Percentiles rank a stretch among this genome's conserved stretches.
phyloP scores from a whole-genome alignment of 2,113 vertebrate species.

The Laterallus jamaicensis region DNA sequence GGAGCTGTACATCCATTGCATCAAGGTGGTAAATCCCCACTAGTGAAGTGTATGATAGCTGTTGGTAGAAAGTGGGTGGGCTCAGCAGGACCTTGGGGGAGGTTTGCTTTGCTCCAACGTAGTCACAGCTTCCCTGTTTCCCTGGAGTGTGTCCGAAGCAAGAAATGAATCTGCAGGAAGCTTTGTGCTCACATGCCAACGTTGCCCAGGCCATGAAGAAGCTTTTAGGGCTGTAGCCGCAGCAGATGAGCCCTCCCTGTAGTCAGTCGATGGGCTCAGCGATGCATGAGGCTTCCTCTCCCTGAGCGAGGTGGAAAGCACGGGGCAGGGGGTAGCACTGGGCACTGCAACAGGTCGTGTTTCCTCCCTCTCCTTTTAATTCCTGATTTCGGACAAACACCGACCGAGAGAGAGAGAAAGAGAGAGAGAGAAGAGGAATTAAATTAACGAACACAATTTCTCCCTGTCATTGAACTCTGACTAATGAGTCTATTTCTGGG shows the following conservation, averaged over 20 bases:
- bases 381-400: conserved; percentile 67
- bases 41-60: accelerated
- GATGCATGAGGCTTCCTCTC: accelerated
- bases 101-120: neutral
- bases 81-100: neutral
- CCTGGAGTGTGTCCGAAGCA: accelerated
- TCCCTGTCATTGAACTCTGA: conserved; percentile 79
- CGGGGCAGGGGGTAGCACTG: neutral
- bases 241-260: neutral
- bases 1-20: neutral
- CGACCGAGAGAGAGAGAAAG: conserved; percentile 54
- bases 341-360: neutral
- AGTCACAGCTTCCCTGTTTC: neutral
- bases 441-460: conserved; percentile 84
- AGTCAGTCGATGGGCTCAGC: accelerated
- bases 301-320: neutral
- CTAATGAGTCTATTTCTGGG: conserved; percentile 85
- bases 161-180: neutral
- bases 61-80: accelerated
- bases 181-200: neutral
- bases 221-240: neutral
- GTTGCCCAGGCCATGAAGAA: neutral
- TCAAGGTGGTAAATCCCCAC: accelerated
- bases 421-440: conserved; percentile 75
- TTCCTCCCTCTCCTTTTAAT: conserved; percentile 38